Conservation (phyloP, 1,140 invertebrate species). For the Hydropsyche tenuis region DNA sequence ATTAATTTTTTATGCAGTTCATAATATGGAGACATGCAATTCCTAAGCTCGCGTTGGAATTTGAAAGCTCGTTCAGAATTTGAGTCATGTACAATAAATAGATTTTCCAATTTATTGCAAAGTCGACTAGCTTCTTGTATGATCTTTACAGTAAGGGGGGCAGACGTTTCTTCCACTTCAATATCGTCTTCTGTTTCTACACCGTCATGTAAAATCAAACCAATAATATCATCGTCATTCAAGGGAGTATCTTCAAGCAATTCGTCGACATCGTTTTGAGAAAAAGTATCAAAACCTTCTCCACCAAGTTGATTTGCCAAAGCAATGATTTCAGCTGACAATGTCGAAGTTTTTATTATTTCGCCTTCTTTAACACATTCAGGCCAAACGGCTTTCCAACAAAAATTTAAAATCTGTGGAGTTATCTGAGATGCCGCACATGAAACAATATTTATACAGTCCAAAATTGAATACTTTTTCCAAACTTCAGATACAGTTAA, state of each 20-base stretch:
- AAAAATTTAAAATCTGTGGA: constrained; percentile 35
- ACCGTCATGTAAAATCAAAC: background rate
- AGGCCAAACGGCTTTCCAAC: constrained; percentile 30
- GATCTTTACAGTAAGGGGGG: background rate
- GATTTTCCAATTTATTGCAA: constrained; percentile 20
- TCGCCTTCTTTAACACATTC: constrained; percentile 24
- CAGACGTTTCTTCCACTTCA: background rate
- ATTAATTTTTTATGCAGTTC: background rate
- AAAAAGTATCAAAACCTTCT: constrained; percentile 27
- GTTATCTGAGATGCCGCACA: constrained; percentile 24
- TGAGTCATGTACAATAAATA: background rate
- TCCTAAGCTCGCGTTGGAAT: background rate
- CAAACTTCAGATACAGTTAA: constrained; percentile 21
- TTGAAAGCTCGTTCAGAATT: constrained; percentile 2
- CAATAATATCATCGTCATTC: constrained; percentile 26
- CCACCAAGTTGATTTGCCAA: constrained; percentile 24
- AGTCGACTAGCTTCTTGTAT: background rate
- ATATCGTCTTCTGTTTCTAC: constrained; percentile 20
- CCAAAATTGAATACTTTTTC: constrained; percentile 36
- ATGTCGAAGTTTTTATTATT: constrained; percentile 19
- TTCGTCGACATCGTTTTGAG: constrained; percentile 7
- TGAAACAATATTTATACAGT: constrained; percentile 37
- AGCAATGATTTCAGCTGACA: constrained; percentile 30
- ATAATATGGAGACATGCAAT: background rate
- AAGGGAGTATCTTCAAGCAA: constrained; percentile 20